Evolutionary conservation across 2,797 vertebrate genomes (phyloP).

Genomic region (Astyanax mexicanus): DNA sequence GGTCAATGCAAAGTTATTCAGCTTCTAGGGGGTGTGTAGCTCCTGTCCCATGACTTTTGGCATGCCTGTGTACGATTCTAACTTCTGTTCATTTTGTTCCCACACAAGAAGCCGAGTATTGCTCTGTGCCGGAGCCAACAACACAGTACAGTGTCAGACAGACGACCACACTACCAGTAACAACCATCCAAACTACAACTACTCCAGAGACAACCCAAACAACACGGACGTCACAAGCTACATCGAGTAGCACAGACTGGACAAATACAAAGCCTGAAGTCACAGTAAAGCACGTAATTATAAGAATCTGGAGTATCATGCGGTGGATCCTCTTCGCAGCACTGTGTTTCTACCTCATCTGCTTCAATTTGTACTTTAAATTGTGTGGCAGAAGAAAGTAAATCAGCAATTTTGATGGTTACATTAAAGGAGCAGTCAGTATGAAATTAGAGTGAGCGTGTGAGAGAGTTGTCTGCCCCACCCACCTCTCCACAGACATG

Average conservation of each 20-base stretch:
- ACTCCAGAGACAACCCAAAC: not conserved
- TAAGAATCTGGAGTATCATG: slow-evolving; percentile 26
- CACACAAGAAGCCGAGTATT: slow-evolving; percentile 1
- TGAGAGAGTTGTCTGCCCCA: too few species aligned
- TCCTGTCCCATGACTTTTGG: too few species aligned
- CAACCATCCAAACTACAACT: not conserved
- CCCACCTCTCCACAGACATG: too few species aligned
- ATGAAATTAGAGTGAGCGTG: too few species aligned
- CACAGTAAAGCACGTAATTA: not conserved
- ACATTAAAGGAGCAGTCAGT: too few species aligned
- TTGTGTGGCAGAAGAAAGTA: not conserved
- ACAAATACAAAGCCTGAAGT: not conserved
- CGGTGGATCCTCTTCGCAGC: slow-evolving; percentile 45
- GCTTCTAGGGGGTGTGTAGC: too few species aligned
- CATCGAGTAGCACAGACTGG: not conserved
- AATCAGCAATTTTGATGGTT: too few species aligned
- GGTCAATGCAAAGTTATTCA: too few species aligned
- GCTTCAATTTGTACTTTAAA: slow-evolving; percentile 3
- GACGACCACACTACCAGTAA: not conserved
- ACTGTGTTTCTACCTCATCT: slow-evolving; percentile 28
- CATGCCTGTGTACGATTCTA: too few species aligned
- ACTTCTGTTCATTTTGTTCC: not conserved
- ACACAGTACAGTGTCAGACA: not conserved
- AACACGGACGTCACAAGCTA: not conserved
- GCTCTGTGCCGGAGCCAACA: not conserved